Base-by-base conservation (phyloP, 1,140 invertebrate species). In the Hetaerina americana region DNA sequence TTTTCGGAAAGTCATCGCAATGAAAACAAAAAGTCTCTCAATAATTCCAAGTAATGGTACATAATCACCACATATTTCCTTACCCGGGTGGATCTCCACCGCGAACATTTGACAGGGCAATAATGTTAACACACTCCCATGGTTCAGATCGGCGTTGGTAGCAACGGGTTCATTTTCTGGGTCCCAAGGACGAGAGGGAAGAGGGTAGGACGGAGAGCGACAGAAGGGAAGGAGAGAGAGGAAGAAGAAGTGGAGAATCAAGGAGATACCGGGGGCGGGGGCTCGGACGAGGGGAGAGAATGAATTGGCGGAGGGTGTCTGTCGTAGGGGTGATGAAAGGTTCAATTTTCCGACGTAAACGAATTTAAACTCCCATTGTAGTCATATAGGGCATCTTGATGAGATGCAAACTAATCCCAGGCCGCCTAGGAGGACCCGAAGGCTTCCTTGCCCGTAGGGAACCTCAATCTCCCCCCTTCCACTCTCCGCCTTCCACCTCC, bases 291-390 rank as follows among this genome's bases (percentile, higher is more conserved):
- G 31, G 31, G 18, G 31, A 40, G 31, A 18, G 31, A 40, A 40
- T 40, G 31, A 40, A 40, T 40, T 40, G 31, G 31, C 31, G 31
- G 18, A 40, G 31, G 31, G 67, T 25, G 67, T 5, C 66, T 3
- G 22, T 66, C n/a, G 18, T 18, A n/a, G 27, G 67, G 6, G 5
- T 26, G 24, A 68, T 68, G 67, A 68, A 68, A 68, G 67, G 67
- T 68, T 68, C 67, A 68, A 68, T 68, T 68, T 68, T 68, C 67
- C 26, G 67, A 26, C 67, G 25, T 18, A 69, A 69, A 69, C 28
- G 68, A 69, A 69, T 25, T 69, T 69, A 27, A 69, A 69, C 68
- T 69, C 26, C 26, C 28, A 69, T 69, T 69, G 68, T 69, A 69
- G 10, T 57, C 25, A n/a, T 28, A 69, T 28, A 69, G 68, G 28